Conservation (phyloP, 2,888 invertebrate species). For the Exocentrus adspersus region DNA sequence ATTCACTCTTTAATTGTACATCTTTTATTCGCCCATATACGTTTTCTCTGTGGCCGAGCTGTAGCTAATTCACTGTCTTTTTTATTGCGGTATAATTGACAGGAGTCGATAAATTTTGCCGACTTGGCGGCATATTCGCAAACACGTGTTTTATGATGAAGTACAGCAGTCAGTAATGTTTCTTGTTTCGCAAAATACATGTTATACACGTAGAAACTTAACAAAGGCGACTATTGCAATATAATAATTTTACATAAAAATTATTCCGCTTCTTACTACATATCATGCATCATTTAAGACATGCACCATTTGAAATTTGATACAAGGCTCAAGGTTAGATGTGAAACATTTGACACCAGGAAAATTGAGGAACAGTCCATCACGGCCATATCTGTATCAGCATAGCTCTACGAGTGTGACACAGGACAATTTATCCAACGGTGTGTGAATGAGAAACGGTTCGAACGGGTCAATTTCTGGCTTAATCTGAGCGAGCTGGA, state of each 20-base stretch:
- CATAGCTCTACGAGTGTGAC: conserved; percentile 29
- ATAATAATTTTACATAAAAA: too few relatives aligned
- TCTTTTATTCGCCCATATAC: conserved; percentile 55
- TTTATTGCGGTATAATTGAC: conserved; percentile 41
- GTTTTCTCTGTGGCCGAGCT: conserved; percentile 8
- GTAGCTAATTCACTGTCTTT: conserved; percentile 37
- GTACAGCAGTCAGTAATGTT: too few relatives aligned
- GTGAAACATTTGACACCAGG: too few relatives aligned
- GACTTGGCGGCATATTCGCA: conserved; percentile 17
- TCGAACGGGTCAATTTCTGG: conserved; percentile 63
- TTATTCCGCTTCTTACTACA: too few relatives aligned
- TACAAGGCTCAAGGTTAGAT: too few relatives aligned
- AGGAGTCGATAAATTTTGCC: conserved; percentile 23
- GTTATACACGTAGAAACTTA: too few relatives aligned
- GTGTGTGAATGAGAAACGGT: conserved; percentile 63
- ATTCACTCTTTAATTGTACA: conserved; percentile 61
- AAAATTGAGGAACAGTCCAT: not conserved
- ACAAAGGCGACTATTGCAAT: too few relatives aligned
- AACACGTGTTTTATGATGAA: conserved; percentile 29
- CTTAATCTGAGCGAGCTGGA: conserved; percentile 61
- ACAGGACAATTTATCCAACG: conserved; percentile 58
- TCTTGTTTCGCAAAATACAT: too few relatives aligned
- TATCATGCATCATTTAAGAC: too few relatives aligned
- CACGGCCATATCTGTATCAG: conserved; percentile 12
- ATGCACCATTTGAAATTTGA: too few relatives aligned